These are phyloP conservation scores for Metalampra italica DNA, from an alignment of 2,888 invertebrate species.

Conservation along the genomic window DNA sequence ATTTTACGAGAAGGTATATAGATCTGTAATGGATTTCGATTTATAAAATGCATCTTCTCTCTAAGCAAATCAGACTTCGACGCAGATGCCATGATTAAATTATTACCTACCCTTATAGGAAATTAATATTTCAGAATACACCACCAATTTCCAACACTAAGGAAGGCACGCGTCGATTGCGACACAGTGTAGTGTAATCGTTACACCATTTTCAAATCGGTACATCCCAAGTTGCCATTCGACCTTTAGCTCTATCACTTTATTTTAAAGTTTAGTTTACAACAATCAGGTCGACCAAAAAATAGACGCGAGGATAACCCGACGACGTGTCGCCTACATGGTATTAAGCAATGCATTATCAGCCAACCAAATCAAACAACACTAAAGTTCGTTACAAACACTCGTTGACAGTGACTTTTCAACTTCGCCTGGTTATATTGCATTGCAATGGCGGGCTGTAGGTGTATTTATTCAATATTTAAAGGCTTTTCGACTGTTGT, in stretches of 20 bases:
- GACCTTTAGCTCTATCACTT: slow-evolving; percentile 21
- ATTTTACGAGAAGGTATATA: too few relatives aligned
- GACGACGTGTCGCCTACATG: slow-evolving; percentile 55
- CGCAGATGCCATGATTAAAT: too few relatives aligned
- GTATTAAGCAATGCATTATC: slow-evolving; percentile 58
- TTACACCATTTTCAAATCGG: slow-evolving; percentile 49
- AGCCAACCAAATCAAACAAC: slow-evolving; percentile 34
- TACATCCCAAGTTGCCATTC: slow-evolving; percentile 20
- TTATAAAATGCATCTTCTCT: too few relatives aligned
- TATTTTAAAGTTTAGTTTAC: slow-evolving; percentile 27
- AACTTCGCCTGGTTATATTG: slow-evolving; percentile 32
- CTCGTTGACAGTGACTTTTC: slow-evolving; percentile 16
- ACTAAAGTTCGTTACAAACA: slow-evolving; percentile 13
- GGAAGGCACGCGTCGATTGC: slow-evolving; percentile 69
- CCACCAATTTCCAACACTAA: slow-evolving; percentile 23
- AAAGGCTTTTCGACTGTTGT: slow-evolving; percentile 47
- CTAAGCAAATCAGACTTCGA: too few relatives aligned
- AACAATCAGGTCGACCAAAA: slow-evolving; percentile 15
- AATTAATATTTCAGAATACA: background rate
- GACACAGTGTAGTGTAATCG: slow-evolving; percentile 32
- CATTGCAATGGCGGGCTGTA: slow-evolving; percentile 45
- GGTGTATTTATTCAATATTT: slow-evolving; percentile 62
- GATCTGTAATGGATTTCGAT: too few relatives aligned
- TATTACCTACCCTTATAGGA: too few relatives aligned
- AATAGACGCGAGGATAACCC: slow-evolving; percentile 47